Evolutionary conservation across 2,797 vertebrate genomes (phyloP).

Genomic region (Crocodylus rhombifer): DNA sequence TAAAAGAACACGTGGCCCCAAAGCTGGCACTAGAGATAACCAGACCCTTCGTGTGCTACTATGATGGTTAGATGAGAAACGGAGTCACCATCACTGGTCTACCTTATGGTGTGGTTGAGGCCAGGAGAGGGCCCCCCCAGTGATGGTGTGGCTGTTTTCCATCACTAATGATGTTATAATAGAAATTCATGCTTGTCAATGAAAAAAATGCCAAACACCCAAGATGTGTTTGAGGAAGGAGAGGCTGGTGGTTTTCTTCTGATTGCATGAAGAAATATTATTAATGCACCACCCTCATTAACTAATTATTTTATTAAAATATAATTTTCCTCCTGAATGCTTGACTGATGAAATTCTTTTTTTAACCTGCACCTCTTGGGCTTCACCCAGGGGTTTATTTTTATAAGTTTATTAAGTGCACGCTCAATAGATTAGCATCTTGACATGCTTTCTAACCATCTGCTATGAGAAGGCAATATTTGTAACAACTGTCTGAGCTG

Average conservation of each 20-base stretch:
- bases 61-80: background rate
- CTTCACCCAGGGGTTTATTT: background rate
- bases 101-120: background rate
- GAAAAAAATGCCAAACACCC: background rate
- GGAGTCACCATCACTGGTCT: background rate
- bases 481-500: background rate
- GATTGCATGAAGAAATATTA: background rate
- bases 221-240: background rate
- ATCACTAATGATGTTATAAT: background rate
- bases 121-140: background rate
- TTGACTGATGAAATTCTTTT: background rate
- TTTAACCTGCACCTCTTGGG: background rate
- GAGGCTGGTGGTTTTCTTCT: background rate
- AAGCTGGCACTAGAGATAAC: background rate
- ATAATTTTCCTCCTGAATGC: background rate
- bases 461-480: constrained; percentile 28
- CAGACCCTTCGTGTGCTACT: background rate
- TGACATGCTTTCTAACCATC: constrained; percentile 30
- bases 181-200: background rate
- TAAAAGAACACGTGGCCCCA: background rate
- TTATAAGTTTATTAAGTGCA: constrained; percentile 26
- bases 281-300: background rate
- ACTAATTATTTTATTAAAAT: background rate
- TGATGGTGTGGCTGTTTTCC: background rate
- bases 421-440: constrained; percentile 21